Base-by-base conservation (phyloP, 2,888 invertebrate genomes). In the Aricia artaxerxes region DNA sequence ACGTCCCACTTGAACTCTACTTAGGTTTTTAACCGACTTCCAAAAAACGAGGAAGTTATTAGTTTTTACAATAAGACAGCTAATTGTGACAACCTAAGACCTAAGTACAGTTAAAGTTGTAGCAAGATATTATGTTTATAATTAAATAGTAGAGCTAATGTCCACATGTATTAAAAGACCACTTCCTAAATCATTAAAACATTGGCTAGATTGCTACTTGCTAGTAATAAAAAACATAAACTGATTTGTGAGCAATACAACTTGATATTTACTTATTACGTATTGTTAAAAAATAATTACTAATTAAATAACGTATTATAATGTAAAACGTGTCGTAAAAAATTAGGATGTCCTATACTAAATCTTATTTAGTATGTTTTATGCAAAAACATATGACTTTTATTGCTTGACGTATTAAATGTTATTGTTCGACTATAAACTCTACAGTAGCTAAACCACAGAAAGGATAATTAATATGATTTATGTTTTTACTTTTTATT, bases 211-310 rank as follows among this genome's bases (percentile, higher is more conserved):
- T 49, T 40, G 24, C 24, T 40, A 40, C 40, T 64, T 31, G 31
- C 31, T 64, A 73, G 16, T 73, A 73, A 73, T 73, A 73, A 73
- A 35, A n/a, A 73, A 73, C 38, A 73, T 40, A 40, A 72, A 64
- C 3, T 64, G 64, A 31, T 64, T 64, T 64, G 9, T 31, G 64
- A 64, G 64, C 31, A 24, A 64, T 73, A 40, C 4, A 73, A 40
- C 40, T 11, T 38, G 16, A 40, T 73, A 40, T 73, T 73, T 73
- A 40, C 40, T 73, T 38, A 73, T 73, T 35, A 35, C 38, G 1
- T 72, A 72, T 72, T 72, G 16, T 72, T 72, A 4, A 13, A 61
- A 61, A 61, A 24, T 61, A 61, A 72, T 72, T 35, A 72, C 11
- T 35, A 73, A 73, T 64, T 64, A 64, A 64, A 64, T 24, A 64